These are phyloP conservation scores for Pterocles gutturalis DNA, from an alignment of 2,113 vertebrate species.

Conservation along the genomic window DNA sequence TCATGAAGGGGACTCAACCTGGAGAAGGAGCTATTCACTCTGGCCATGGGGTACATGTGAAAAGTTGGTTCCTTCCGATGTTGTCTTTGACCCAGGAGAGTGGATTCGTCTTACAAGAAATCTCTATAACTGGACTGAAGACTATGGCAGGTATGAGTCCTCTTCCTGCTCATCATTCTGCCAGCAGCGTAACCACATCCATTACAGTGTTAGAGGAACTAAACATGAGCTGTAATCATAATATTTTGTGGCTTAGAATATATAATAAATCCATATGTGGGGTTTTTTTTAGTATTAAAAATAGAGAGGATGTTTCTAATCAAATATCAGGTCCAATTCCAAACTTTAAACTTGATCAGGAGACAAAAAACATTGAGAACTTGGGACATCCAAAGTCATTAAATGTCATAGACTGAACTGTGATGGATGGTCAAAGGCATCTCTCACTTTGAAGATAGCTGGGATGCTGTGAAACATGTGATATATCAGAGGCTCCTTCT, in stretches of 20 bases:
- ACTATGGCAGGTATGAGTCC: slow-evolving; percentile 73
- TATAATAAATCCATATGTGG: not conserved
- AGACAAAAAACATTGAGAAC: not conserved
- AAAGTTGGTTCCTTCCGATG: slow-evolving; percentile 82
- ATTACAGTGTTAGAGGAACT: not conserved
- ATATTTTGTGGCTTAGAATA: not conserved
- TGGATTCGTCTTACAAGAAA: slow-evolving; percentile 86
- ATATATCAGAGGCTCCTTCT: not conserved
- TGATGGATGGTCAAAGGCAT: not conserved
- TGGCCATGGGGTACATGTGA: slow-evolving; percentile 96
- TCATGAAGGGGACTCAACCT: slow-evolving; percentile 90
- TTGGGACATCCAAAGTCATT: not conserved
- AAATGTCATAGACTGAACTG: not conserved
- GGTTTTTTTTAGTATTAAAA: not conserved
- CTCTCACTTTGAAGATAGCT: not conserved
- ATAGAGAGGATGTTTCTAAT: not conserved
- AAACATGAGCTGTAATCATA: not conserved
- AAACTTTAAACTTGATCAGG: not conserved
- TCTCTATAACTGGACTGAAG: slow-evolving; percentile 95
- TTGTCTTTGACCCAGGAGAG: slow-evolving; percentile 83
- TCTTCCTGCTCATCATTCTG: not conserved
- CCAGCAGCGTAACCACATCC: not conserved
- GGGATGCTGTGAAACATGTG: not conserved
- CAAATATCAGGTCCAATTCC: not conserved
- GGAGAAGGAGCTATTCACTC: slow-evolving; percentile 85